Percentiles rank a stretch among this genome's conserved stretches.
Conservation (phyloP, 2,113 vertebrate genomes). For the Urocolius indicus region DNA sequence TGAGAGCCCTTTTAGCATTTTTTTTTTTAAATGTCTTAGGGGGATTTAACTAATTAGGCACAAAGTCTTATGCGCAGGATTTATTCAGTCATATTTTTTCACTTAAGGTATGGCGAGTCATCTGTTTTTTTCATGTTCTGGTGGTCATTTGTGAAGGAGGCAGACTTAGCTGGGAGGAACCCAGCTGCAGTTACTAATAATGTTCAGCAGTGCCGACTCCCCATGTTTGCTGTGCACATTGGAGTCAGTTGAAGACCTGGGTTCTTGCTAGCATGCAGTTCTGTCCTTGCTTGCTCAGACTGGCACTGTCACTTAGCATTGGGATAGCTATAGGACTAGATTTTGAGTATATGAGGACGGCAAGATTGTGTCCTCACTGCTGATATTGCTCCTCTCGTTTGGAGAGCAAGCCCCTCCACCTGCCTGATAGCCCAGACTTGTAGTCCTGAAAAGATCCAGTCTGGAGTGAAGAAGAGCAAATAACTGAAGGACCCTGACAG, state of each 20-base stretch:
- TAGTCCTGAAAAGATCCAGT: not conserved
- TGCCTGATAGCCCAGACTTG: not conserved
- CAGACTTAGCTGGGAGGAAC: not conserved
- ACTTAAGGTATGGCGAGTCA: not conserved
- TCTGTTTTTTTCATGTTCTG: not conserved
- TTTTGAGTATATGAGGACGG: not conserved
- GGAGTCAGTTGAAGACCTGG: not conserved
- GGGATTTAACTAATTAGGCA: slow-evolving; percentile 71
- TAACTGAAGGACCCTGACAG: not conserved
- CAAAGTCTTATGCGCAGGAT: slow-evolving; percentile 57
- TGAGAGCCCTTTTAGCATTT: slow-evolving; percentile 49
- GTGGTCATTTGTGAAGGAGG: slow-evolving; percentile 25
- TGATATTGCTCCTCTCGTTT: not conserved
- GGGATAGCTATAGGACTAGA: rapidly evolving
- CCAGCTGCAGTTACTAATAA: slow-evolving; percentile 5
- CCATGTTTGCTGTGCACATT: not conserved
- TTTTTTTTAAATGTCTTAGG: slow-evolving; percentile 13
- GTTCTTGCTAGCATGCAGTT: not conserved
- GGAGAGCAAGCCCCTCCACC: not conserved
- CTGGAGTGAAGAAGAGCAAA: not conserved
- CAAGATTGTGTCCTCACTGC: not conserved
- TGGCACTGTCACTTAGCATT: not conserved
- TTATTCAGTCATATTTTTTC: slow-evolving; percentile 61
- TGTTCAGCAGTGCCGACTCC: not conserved
- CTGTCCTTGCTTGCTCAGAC: not conserved